A percentile compares a stretch with the other conserved stretches of the same genome.
These are phyloP conservation scores for Deilephila porcellus DNA, from an alignment of 2,888 invertebrate species.

Conservation along the genomic window DNA sequence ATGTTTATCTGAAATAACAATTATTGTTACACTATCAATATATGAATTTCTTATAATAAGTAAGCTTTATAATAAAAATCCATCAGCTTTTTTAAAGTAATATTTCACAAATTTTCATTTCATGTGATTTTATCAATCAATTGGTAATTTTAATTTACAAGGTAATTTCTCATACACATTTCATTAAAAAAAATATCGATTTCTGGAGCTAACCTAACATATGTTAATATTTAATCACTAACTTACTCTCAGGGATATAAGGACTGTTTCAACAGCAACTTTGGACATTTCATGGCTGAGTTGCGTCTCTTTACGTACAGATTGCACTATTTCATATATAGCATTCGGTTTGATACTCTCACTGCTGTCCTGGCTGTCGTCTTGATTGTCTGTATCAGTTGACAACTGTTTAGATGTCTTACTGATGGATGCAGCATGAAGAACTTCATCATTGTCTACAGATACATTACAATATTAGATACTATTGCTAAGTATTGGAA, in stretches of 20 bases:
- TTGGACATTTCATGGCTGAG: conserved; percentile 94
- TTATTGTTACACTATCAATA: too few species aligned
- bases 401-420: conserved; percentile 72
- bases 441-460: conserved; percentile 58
- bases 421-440: conserved; percentile 47
- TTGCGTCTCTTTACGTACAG: conserved; percentile 92
- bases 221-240: background rate
- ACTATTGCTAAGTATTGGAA: too few species aligned
- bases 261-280: conserved; percentile 92
- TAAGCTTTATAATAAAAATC: too few species aligned
- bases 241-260: conserved; percentile 79
- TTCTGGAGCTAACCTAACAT: background rate
- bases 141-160: too few species aligned
- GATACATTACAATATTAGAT: background rate
- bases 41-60: too few species aligned
- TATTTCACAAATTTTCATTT: too few species aligned
- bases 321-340: conserved; percentile 91
- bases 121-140: too few species aligned
- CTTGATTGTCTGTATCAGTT: conserved; percentile 78
- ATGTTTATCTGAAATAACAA: too few species aligned
- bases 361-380: conserved; percentile 80
- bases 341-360: conserved; percentile 81
- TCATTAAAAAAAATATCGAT: too few species aligned
- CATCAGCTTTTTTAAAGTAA: too few species aligned
- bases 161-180: too few species aligned